Conservation (phyloP, 2,113 vertebrate genomes). For the Myxocyprinus asiaticus region DNA sequence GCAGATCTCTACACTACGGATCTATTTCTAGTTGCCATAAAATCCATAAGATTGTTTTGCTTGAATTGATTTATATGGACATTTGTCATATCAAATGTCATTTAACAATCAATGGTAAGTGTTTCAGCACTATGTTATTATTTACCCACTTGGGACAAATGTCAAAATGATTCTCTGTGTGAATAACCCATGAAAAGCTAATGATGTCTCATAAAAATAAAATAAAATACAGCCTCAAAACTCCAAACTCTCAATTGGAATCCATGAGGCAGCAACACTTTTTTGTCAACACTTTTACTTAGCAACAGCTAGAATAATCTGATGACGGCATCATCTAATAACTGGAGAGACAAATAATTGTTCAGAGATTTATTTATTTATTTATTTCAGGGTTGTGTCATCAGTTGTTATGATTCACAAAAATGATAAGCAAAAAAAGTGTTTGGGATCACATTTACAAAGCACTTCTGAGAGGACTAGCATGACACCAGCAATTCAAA, state of each 20-base stretch:
- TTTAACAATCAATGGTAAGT: background rate
- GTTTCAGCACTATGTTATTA: background rate
- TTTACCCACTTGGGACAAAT: background rate
- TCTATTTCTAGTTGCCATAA: no score
- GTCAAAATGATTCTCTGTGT: background rate
- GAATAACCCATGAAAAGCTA: background rate
- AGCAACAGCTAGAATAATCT: background rate
- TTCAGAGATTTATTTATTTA: background rate
- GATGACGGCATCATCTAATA: background rate
- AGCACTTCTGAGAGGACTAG: no score
- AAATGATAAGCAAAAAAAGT: no score
- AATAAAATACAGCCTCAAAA: background rate
- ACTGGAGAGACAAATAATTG: background rate
- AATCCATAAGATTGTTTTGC: background rate
- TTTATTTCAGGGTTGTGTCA: background rate
- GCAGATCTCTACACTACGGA: no score
- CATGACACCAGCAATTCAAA: no score
- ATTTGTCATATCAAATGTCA: no score
- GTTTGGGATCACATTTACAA: no score
- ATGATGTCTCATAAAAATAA: background rate
- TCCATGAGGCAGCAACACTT: background rate
- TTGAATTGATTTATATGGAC: background rate
- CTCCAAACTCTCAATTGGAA: background rate
- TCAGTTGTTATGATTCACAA: no score
- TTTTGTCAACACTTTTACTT: slow-evolving; percentile 20